Evolutionary conservation across 2,797 vertebrate genomes (phyloP), one percentile per base, ranked within the genome.

Genomic region (Betta splendens): DNA sequence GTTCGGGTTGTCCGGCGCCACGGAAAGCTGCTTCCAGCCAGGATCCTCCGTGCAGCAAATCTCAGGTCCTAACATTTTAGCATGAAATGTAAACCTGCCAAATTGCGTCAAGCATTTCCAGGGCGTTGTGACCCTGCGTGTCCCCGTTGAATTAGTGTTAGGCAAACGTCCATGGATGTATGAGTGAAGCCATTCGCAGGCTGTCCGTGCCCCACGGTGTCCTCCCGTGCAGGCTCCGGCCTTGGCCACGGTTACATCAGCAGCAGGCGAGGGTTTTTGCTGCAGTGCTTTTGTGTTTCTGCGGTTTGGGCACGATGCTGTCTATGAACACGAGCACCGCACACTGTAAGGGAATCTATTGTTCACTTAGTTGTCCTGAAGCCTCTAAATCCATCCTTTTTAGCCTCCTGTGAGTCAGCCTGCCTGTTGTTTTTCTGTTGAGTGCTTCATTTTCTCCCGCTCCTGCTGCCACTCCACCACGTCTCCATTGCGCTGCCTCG

Each of bases 381-480:
- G 26, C 42, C 43, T 46, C 39, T 46, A 45, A 47, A 60, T 32
- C 31, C 38, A 35, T 46, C 23, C 47, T 42, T 43, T 20, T 10
- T 7, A 4, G 26, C 13, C 11, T 56, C n/a, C 46, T 59, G 53
- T 56, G 33, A 66, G 23, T 46, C n/a, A 71, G 60, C 62, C n/a
- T 50, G 16, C 39, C 56, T 51, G 29, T 47, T 74, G 51, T 72
- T 75, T 72, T 50, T 40, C 21, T 42, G 38, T 67, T 66, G 38
- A 64, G 48, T 17, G 39, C 44, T 68, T 59, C 47, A 55, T 71
- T 60, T 69, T 31, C 28, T 11, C 18, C 32, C 28, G 8, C 29
- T 31, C 35, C 31, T 20, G 54, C 61, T 64, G 51, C 18, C 47
- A 48, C 44, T 48, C 45, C 32, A 49, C 33, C 17, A 15, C 36